Evolutionary conservation across 2,113 vertebrate species (phyloP).

Genomic region (Uropsilus gracilis): DNA sequence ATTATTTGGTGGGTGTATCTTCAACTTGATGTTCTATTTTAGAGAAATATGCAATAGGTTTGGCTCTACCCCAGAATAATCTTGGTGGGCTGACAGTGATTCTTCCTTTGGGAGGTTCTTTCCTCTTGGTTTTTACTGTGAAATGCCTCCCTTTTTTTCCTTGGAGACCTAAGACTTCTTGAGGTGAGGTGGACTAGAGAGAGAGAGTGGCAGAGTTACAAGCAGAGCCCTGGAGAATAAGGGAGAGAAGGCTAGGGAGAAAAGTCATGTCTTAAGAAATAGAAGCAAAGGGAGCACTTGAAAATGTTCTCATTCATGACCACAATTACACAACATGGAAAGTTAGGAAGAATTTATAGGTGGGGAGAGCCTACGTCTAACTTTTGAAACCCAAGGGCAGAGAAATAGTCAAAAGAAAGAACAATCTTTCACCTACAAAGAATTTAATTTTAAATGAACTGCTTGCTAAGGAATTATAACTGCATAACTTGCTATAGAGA

Average conservation of each 20-base stretch:
- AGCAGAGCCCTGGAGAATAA: background rate
- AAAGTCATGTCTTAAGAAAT: background rate
- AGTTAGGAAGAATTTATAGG: background rate
- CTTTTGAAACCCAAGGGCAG: background rate
- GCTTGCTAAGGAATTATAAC: background rate
- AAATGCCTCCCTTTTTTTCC: background rate
- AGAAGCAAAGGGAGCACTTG: background rate
- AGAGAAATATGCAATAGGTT: constrained; percentile 43
- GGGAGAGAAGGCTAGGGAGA: background rate
- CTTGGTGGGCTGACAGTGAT: background rate
- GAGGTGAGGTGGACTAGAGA: background rate
- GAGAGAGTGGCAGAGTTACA: background rate
- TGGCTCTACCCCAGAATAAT: constrained; percentile 10
- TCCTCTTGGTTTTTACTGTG: background rate
- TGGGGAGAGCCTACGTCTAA: background rate
- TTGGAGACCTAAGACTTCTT: background rate
- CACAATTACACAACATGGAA: background rate
- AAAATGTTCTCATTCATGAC: background rate
- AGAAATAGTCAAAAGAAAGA: background rate
- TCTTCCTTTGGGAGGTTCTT: constrained; percentile 6
- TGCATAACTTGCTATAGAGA: background rate
- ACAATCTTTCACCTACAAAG: background rate
- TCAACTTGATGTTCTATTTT: constrained; percentile 63
- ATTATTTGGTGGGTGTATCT: background rate
- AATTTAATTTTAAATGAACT: background rate